Evolutionary conservation across 1,140 invertebrate genomes (phyloP).

Genomic region (Musca domestica): DNA sequence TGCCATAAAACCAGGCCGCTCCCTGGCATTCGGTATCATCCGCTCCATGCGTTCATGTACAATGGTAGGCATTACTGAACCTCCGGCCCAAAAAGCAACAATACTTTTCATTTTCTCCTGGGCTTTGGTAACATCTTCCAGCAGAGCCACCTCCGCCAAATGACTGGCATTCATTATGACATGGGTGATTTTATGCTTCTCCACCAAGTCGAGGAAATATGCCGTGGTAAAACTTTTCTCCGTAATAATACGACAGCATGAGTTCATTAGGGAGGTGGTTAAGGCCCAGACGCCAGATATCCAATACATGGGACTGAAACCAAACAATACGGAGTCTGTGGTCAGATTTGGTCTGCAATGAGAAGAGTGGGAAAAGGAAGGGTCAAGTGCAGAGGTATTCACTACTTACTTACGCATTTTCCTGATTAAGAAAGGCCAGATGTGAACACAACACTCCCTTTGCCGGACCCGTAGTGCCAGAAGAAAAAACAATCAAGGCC

Average conservation of each 20-base stretch:
- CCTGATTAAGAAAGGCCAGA: conserved; percentile 36
- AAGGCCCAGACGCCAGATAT: conserved; percentile 41
- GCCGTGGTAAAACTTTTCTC: conserved; percentile 36
- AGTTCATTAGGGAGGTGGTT: conserved; percentile 37
- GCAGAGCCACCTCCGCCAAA: conserved; percentile 26
- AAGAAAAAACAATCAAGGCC: conserved; percentile 58
- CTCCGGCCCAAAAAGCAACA: conserved; percentile 36
- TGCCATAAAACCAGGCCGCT: conserved; percentile 35
- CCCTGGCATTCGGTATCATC: conserved; percentile 29
- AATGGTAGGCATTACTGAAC: conserved; percentile 37
- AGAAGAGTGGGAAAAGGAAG: no score
- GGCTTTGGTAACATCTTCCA: not conserved
- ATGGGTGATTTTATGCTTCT: conserved; percentile 36
- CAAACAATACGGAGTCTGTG: conserved; percentile 36
- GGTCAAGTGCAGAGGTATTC: no score
- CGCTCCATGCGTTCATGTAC: conserved; percentile 35
- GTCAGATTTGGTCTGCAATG: conserved; percentile 34
- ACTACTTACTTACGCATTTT: conserved; percentile 42
- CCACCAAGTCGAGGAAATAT: conserved; percentile 39
- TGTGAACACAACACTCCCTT: conserved; percentile 76
- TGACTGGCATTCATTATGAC: conserved; percentile 39
- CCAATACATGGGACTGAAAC: conserved; percentile 49
- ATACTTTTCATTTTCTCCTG: conserved; percentile 30
- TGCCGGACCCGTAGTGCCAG: conserved; percentile 74
- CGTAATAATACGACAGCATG: conserved; percentile 42